Base-by-base conservation (phyloP, 2,113 vertebrate genomes). In the Bostrychus sinensis region DNA sequence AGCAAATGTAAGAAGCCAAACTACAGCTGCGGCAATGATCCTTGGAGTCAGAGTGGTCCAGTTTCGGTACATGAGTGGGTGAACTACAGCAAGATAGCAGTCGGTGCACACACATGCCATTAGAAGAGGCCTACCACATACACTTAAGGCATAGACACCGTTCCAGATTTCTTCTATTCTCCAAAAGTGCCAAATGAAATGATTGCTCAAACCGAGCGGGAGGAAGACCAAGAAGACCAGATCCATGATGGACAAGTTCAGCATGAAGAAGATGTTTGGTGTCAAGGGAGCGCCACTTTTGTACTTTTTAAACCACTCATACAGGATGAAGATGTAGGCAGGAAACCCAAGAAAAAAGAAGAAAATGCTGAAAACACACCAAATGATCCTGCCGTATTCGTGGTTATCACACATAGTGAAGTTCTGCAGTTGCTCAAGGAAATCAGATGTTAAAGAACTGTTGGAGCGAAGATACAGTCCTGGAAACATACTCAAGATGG, bases 41-140 rank as follows among this genome's bases (percentile, higher is more conserved):
- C 86, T 78, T 48, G 81, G 72, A 51, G 51, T 64, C 57, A 76
- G 64, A 51, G 62, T 71, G 28, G 77, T 89, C 38, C 20, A 72
- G 25, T 54, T 57, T 7, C 43, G 78, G 62, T 89, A 89, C 56
- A 25, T 41, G 32, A 91, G 48, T 1, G 89, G 89, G 57, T 89
- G 81, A 66, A 87, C 61, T 39, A 91, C 82, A n/a, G 87, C 89
- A 56, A 89, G 3, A 51, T 86, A 89, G 46, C 84, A 87, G 75
- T 91, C 89, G 7, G 89, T 23, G 59, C 85, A 86, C 7, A 70
- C 48, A 25, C 82, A 86, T 8, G 78, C 61, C 82, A 83, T 86
- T 23, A 89, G 20, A 3, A 89, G 57, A 23, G 86, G 88, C 42
- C 86, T 65, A 0, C 89, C 87, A 14, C 59, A 74, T 0, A 17